Conservation (phyloP, 2,888 invertebrate genomes). For the Calameuta pallipes region DNA sequence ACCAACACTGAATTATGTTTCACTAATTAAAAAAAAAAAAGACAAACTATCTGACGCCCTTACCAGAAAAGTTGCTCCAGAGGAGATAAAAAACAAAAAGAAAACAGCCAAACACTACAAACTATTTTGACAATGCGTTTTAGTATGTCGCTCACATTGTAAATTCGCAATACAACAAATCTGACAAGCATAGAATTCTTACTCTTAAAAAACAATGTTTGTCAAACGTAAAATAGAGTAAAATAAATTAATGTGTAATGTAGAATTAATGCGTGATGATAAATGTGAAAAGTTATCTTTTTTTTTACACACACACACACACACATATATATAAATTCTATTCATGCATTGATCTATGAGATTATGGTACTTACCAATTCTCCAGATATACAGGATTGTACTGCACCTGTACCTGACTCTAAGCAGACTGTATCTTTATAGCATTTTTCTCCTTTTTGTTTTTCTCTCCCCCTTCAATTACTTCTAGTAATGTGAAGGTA, state of each 20-base stretch:
- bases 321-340: neutral
- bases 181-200: neutral
- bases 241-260: neutral
- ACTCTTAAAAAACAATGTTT: neutral
- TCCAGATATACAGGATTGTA: neutral
- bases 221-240: neutral
- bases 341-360: neutral
- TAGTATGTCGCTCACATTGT: neutral
- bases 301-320: neutral
- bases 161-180: neutral
- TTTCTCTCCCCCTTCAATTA: neutral
- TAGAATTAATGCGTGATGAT: neutral
- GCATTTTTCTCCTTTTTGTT: neutral
- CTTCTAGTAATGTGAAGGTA: neutral
- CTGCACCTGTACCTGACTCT: neutral
- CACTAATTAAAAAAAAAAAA: neutral
- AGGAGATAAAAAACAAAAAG: neutral
- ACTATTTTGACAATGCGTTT: neutral
- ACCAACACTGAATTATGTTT: conserved; percentile 18
- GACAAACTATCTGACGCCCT: neutral
- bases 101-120: neutral
- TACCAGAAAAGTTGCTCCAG: neutral
- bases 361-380: neutral
- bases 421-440: neutral
- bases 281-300: neutral